Base-by-base conservation (phyloP, 2,888 invertebrate genomes). In the Hirtodrosophila confusa region DNA sequence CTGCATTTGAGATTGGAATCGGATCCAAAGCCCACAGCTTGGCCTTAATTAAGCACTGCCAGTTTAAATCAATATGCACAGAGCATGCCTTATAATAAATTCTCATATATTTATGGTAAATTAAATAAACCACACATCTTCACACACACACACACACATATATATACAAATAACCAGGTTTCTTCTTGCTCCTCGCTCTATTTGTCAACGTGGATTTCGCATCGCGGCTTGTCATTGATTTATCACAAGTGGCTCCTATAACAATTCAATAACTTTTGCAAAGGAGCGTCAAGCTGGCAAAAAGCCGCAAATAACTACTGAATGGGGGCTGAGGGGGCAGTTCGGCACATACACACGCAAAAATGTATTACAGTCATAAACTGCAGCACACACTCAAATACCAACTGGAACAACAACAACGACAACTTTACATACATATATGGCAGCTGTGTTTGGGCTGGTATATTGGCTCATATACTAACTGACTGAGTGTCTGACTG, bases 241-340 rank as follows among this genome's bases (percentile, higher is more conserved):
- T 82, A 82, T 86, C 77, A 61, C 75, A 82, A 82, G 74, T 76
- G 75, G 53, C 76, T 78, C 66, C 66, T 60, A 69, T 77, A 79
- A 75, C 79, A 85, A 82, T 82, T 86, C 86, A 86, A 86, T 86
- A 82, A 86, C 69, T 79, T 73, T 62, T 54, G 36, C 56, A 53
- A 51, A 33, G 12, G 12, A 56, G 51, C 58, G 41, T 39, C 60
- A 54, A 65, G 58, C 58, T 69, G 50, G 44, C 77, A 61, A 76
- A 70, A 69, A 78, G 49, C 69, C 73, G 58, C 77, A 63, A 55
- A 74, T 49, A 60, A 53, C 71, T 47, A 68, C 48, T 41, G 48
- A 17, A 9, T 23, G 31, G 40, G 50, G 10, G 10, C 12, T 12
- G 35, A 4, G 41, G 10, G 29, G 40, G 23, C 24, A 24, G 45